phyloP scores from a whole-genome alignment of 2,888 invertebrate genomes.

The Eupithecia pulchellata region DNA sequence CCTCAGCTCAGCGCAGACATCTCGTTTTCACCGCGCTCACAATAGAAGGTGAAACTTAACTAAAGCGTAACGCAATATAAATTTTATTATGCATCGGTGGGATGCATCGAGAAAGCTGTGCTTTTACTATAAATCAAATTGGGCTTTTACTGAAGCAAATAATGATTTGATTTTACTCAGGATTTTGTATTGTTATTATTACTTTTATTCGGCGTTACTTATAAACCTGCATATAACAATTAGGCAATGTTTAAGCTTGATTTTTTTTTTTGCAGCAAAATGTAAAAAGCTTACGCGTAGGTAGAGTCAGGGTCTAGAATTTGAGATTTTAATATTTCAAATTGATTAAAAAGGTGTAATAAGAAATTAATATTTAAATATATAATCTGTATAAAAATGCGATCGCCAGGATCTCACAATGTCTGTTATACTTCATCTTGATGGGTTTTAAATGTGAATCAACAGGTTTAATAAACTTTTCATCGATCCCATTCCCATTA shows the following conservation, averaged over 20 bases:
- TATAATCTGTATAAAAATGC: no score
- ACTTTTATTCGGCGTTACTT: not conserved
- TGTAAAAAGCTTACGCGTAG: not conserved
- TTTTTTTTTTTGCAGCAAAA: not conserved
- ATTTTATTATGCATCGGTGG: conserved; percentile 76
- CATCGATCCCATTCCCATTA: not conserved
- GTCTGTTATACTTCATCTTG: not conserved
- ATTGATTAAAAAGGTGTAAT: no score
- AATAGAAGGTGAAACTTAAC: conserved; percentile 86
- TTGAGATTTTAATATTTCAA: not conserved
- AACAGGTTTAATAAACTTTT: not conserved
- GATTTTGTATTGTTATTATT: conserved; percentile 8
- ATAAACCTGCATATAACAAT: not conserved
- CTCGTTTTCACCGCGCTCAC: conserved; percentile 80
- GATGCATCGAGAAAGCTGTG: conserved; percentile 78
- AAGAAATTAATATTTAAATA: no score
- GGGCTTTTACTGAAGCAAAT: conserved; percentile 22
- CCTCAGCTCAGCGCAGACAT: conserved; percentile 69
- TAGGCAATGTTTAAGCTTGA: no score
- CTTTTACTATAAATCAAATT: conserved; percentile 33
- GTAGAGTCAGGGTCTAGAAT: not conserved
- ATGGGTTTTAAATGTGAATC: not conserved
- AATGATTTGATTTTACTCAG: conserved; percentile 13
- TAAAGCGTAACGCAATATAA: conserved; percentile 80
- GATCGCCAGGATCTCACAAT: not conserved